Conservation (phyloP, 2,113 vertebrate species). For the Collichthys lucidus region DNA sequence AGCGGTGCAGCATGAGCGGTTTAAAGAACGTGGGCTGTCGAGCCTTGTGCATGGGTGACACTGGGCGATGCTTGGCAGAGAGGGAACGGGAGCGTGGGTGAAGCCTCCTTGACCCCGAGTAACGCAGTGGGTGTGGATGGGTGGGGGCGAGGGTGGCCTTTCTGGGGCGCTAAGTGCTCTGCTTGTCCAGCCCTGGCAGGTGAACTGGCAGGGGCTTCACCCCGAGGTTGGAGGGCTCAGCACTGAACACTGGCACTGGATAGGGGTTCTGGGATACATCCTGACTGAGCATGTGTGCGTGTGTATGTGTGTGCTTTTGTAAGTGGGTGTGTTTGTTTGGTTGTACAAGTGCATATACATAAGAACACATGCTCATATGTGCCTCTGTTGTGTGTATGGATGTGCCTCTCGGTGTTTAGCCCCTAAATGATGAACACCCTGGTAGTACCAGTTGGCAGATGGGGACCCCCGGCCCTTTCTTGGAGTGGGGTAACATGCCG, state of each 20-base stretch:
- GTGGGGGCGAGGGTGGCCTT: constrained; percentile 66
- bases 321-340: constrained; percentile 54
- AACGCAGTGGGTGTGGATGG: constrained; percentile 60
- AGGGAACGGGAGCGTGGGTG: constrained; percentile 57
- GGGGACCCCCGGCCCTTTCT: constrained; percentile 74
- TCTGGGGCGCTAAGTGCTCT: constrained; percentile 75
- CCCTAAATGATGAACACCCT: constrained; percentile 76
- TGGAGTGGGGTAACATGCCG: constrained; percentile 65
- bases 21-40: constrained; percentile 51
- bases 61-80: constrained; percentile 58
- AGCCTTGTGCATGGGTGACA: constrained; percentile 62
- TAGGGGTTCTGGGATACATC: constrained; percentile 63
- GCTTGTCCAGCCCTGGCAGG: constrained; percentile 81
- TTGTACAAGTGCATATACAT: constrained; percentile 74
- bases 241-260: constrained; percentile 66
- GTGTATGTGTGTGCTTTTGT: constrained; percentile 32
- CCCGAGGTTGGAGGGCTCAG: constrained; percentile 78
- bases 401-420: constrained; percentile 67
- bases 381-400: constrained; percentile 56
- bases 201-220: constrained; percentile 85
- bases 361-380: constrained; percentile 71
- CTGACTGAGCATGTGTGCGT: constrained; percentile 48
- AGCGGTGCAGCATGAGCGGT: constrained; percentile 43
- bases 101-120: constrained; percentile 79
- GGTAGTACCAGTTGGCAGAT: constrained; percentile 79